phyloP scores from a whole-genome alignment of 2,113 vertebrate genomes.

The Chunga burmeisteri region DNA sequence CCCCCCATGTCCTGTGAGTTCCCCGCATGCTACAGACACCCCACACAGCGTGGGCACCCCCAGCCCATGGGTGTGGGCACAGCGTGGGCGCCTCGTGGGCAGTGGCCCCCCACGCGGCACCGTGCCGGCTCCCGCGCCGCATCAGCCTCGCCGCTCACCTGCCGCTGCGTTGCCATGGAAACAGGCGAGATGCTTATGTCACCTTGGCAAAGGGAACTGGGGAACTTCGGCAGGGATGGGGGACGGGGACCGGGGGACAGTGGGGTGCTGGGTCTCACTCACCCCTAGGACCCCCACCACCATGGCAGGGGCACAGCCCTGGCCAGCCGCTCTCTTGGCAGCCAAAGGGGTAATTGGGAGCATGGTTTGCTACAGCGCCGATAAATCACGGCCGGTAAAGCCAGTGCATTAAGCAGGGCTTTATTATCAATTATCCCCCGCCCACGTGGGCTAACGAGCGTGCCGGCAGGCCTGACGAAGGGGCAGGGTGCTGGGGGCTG shows the following conservation, averaged over 20 bases:
- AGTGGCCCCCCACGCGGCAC: not conserved
- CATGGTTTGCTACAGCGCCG: slow-evolving; percentile 20
- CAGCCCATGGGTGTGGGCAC: not conserved
- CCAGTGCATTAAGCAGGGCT: slow-evolving; percentile 69
- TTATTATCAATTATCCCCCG: slow-evolving; percentile 77
- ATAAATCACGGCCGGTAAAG: slow-evolving; percentile 74
- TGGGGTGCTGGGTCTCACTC: too few relatives aligned
- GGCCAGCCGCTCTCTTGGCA: not conserved
- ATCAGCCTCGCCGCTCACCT: slow-evolving; percentile 59
- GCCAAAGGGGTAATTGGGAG: slow-evolving; percentile 59
- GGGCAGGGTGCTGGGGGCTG: not conserved
- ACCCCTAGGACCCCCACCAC: not conserved
- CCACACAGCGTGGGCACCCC: not conserved
- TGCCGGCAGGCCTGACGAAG: not conserved
- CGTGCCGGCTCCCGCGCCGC: not conserved
- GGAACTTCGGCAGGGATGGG: not conserved
- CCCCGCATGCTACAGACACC: rapidly evolving
- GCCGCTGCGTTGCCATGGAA: slow-evolving; percentile 66
- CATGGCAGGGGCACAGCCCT: not conserved
- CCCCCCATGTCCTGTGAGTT: too few relatives aligned
- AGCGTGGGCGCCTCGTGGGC: not conserved
- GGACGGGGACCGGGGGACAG: rapidly evolving
- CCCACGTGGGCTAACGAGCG: not conserved
- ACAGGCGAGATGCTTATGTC: slow-evolving; percentile 59
- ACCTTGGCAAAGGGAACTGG: slow-evolving; percentile 60